These are phyloP conservation scores for Eudyptes chrysolophus DNA, from an alignment of 2,113 vertebrate species.

Conservation along the genomic window DNA sequence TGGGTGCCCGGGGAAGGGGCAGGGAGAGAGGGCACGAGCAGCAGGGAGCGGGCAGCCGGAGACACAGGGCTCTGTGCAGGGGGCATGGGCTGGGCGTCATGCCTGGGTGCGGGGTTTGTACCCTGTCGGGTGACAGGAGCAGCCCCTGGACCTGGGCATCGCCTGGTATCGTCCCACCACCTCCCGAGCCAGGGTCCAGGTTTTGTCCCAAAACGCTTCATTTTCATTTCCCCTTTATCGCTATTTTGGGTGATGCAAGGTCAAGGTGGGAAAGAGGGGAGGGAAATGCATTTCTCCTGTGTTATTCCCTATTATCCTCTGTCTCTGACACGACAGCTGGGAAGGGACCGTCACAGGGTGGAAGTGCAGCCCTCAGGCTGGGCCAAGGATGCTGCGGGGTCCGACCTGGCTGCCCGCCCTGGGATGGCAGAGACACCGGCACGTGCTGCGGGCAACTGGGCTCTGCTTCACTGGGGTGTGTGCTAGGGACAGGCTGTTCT, in stretches of 20 bases:
- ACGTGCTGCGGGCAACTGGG: rapidly evolving
- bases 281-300: background rate
- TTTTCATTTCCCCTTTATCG: background rate
- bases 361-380: background rate
- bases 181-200: background rate
- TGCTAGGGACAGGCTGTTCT: background rate
- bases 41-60: background rate
- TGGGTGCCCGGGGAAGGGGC: background rate
- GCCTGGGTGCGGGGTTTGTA: rapidly evolving
- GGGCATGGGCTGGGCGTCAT: background rate
- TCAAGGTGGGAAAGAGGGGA: background rate
- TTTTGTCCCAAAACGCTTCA: background rate
- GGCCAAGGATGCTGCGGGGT: background rate
- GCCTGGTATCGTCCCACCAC: background rate
- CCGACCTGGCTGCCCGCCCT: background rate
- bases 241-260: background rate
- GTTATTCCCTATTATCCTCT: background rate
- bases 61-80: background rate
- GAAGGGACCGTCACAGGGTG: rapidly evolving
- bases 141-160: background rate
- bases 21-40: background rate
- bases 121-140: background rate
- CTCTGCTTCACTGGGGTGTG: background rate
- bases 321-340: background rate
- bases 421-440: background rate